Evolutionary conservation across 2,797 vertebrate species (phyloP), one percentile per base, ranked within the genome.

Genomic region (Mustela erminea): DNA sequence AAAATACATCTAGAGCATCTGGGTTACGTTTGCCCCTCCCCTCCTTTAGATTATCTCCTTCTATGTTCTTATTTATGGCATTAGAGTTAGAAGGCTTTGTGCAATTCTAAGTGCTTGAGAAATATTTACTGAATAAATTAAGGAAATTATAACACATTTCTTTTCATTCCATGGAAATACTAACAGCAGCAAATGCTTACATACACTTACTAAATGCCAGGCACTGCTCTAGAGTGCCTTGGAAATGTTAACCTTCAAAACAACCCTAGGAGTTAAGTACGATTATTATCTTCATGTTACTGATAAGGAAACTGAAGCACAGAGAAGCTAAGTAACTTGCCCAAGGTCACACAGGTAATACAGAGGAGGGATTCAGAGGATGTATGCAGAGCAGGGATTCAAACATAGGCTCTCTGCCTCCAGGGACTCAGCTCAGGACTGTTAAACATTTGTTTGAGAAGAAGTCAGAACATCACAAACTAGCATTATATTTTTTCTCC

Each of bases 1-100:
- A 95, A 96, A 27, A 7, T 25, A 98, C 14, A 20, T 12, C 4
- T 32, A 21, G 84, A 62, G 56, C 2, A 78, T 7, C 60, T 70
- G 12, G 21, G 13, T 25, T 8, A 8, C 1, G 7, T 54, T 1
- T n/a, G 64, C 4, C 56, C 41, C n/a, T 29, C 60, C 56, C 15
- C 7, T 4, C 32, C 64, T 27, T 58, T 2, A 43, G n/a, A 41
- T 58, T 92, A 54, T 20, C 87, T 85, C 80, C 52, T 96, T 88
- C 64, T 14, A 41, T 7, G 17, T 49, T 85, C 62, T 90, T 21
- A 68, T 62, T 87, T n/a, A 62, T 0, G 4, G 60, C 35, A 54
- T 56, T 66, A 64, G 92, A 84, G 84, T 95, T 43, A 82, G 64
- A 97, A 93, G 70, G 77, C 52, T 95, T 68, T 91, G 68, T 66